Percentiles rank a stretch among this genome's conserved stretches.
Conservation (phyloP, 2,797 vertebrate genomes). For the Gambelia wislizenii region DNA sequence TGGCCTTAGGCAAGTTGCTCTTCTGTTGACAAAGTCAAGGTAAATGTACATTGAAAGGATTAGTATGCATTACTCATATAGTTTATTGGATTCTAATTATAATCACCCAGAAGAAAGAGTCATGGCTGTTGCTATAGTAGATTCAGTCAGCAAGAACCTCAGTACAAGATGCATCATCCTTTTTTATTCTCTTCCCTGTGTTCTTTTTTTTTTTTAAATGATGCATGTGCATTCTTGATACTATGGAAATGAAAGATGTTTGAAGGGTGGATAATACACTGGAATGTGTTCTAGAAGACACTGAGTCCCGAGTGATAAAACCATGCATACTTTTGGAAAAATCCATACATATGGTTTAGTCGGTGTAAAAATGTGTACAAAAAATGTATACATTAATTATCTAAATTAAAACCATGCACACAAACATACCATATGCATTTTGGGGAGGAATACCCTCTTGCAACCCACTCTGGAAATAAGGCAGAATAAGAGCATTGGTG, state of each 20-base stretch:
- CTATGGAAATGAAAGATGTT: not conserved
- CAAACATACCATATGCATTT: too few species aligned
- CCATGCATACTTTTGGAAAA: too few species aligned
- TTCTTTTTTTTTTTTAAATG: not conserved
- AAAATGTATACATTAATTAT: too few species aligned
- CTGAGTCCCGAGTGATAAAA: not conserved
- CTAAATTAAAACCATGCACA: too few species aligned
- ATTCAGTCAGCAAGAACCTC: constrained; percentile 1
- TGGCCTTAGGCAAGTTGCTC: not conserved
- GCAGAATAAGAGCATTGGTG: too few species aligned
- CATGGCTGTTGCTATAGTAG: constrained; percentile 9
- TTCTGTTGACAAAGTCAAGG: not conserved
- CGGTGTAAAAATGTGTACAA: too few species aligned
- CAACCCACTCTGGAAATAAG: too few species aligned
- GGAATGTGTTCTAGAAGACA: not conserved
- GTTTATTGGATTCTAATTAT: constrained; percentile 41
- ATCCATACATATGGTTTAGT: too few species aligned
- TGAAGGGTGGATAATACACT: not conserved
- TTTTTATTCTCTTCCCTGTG: too few species aligned
- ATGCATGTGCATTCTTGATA: not conserved
- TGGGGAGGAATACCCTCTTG: too few species aligned
- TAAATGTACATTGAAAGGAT: not conserved
- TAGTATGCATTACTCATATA: constrained; percentile 8
- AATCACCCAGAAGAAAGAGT: constrained; percentile 5
- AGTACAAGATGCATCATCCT: not conserved